phyloP scores from a whole-genome alignment of 2,797 vertebrate genomes.

The Bryconaethiops microstoma region DNA sequence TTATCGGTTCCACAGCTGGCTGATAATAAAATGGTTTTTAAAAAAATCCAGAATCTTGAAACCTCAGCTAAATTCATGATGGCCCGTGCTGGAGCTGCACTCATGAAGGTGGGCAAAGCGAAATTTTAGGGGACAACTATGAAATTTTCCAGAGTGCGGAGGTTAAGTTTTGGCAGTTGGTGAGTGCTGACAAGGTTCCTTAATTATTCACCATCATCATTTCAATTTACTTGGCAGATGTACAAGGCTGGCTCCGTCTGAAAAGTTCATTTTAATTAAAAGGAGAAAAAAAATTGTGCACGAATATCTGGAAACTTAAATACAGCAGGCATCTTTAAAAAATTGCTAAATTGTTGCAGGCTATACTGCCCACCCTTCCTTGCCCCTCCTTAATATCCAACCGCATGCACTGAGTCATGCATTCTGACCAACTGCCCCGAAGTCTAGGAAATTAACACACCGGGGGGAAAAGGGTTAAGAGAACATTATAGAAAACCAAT shows the following conservation, averaged over 20 bases:
- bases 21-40: slow-evolving; percentile 42
- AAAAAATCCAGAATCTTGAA: slow-evolving; percentile 36
- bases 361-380: neutral
- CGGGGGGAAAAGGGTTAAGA: too few relatives aligned
- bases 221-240: slow-evolving; percentile 33
- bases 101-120: neutral
- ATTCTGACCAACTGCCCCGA: neutral
- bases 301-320: slow-evolving; percentile 1
- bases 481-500: too few relatives aligned
- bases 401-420: neutral
- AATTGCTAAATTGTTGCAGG: neutral
- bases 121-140: slow-evolving; percentile 22
- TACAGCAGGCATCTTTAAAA: slow-evolving; percentile 6
- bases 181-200: slow-evolving; percentile 31
- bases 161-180: slow-evolving; percentile 34
- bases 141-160: slow-evolving; percentile 18
- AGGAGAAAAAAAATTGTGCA: neutral
- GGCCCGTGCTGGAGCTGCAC: slow-evolving; percentile 12
- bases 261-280: slow-evolving; percentile 12
- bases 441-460: too few relatives aligned
- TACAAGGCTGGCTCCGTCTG: slow-evolving; percentile 5
- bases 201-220: slow-evolving; percentile 41
- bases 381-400: neutral
- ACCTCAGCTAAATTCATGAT: slow-evolving; percentile 51
- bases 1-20: slow-evolving; percentile 44